A percentile compares a stretch with the other conserved stretches of the same genome.
phyloP scores from a whole-genome alignment of 2,888 invertebrate species.

The Noctuana brunneofusca region DNA sequence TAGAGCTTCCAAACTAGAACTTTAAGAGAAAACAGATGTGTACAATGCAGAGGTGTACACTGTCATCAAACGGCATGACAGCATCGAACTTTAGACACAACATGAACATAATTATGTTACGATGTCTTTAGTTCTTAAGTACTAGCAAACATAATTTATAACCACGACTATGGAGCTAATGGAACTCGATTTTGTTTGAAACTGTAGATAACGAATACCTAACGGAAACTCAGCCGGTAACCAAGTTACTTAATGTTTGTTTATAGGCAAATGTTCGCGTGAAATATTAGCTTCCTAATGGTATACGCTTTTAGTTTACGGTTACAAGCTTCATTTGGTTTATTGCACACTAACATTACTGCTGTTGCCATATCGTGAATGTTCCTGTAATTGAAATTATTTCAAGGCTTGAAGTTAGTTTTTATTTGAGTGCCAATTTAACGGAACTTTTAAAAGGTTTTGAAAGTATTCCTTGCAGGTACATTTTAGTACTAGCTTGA shows the following conservation, averaged over 20 bases:
- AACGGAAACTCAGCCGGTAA: not conserved
- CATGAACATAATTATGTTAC: too few relatives aligned
- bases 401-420: not conserved
- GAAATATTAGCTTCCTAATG: constrained; percentile 5
- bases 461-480: too few relatives aligned
- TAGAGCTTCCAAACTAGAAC: not conserved
- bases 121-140: too few relatives aligned
- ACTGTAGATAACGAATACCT: not conserved
- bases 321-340: constrained; percentile 1
- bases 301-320: constrained; percentile 7
- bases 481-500: too few relatives aligned
- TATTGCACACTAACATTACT: not conserved
- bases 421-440: too few relatives aligned
- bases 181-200: constrained; percentile 3
- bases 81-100: too few relatives aligned
- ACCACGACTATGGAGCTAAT: not conserved
- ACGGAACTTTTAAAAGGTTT: too few relatives aligned
- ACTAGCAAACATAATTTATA: too few relatives aligned
- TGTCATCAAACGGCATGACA: too few relatives aligned
- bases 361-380: not conserved
- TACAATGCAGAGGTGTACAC: too few relatives aligned
- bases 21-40: not conserved
- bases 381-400: not conserved
- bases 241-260: not conserved
- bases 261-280: not conserved